phyloP scores from a whole-genome alignment of 2,113 vertebrate species.

The Coturnix japonica region DNA sequence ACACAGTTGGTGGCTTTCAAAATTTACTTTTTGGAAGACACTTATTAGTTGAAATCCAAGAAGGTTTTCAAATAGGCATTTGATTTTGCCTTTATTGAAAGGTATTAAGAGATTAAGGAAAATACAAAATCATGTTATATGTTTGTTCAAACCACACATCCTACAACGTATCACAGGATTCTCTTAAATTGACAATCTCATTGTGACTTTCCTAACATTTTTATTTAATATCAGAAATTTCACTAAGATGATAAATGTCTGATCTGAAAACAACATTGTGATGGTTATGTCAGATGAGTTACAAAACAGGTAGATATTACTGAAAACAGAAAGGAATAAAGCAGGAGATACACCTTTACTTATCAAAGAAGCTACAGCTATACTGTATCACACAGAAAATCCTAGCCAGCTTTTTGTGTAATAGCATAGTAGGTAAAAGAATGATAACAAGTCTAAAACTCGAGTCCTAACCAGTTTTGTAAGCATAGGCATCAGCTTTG shows the following conservation, averaged over 20 bases:
- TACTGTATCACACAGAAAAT: background rate
- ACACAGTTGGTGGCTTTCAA: background rate
- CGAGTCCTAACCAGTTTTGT: background rate
- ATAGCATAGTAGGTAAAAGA: background rate
- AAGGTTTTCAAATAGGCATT: constrained; percentile 31
- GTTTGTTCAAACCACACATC: background rate
- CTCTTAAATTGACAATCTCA: background rate
- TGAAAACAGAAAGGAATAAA: background rate
- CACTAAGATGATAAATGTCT: background rate
- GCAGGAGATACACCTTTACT: background rate
- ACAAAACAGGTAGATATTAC: background rate
- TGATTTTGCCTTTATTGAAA: constrained; percentile 56
- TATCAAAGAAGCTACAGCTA: background rate
- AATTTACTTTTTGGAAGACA: constrained; percentile 34
- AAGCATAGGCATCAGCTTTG: background rate
- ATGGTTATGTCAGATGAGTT: background rate
- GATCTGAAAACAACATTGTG: background rate
- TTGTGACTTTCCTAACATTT: background rate
- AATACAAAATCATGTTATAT: background rate
- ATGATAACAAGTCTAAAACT: background rate
- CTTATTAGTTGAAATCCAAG: constrained; percentile 39
- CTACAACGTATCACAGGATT: constrained; percentile 1
- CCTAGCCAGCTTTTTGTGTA: background rate
- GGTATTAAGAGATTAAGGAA: constrained; percentile 13
- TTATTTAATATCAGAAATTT: constrained; percentile 18